Base-by-base conservation (phyloP, 2,888 invertebrate genomes). In the Acrocyrtus sp. region DNA sequence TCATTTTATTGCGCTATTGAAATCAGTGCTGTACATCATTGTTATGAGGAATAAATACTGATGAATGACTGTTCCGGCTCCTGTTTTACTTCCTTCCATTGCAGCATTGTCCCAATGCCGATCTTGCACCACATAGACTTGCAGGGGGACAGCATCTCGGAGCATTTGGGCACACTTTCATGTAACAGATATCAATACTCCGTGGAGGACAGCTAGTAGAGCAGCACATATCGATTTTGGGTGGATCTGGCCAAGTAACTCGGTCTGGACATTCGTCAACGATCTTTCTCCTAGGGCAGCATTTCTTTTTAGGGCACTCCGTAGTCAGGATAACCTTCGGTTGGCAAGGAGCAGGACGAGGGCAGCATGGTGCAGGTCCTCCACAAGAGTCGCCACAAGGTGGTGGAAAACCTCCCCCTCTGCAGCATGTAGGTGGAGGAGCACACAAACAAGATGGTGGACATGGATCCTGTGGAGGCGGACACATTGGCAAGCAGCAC, bases 171-270 rank as follows among this genome's bases (percentile, higher is more conserved):
- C 70, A 70, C 1, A 70, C 72, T 19, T 66, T 72, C 66, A 61
- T 66, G 48, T 66, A 66, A 24, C 72, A 72, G 27, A 72, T 72
- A 24, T 72, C 72, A 41, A 72, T 48, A 2, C n/a, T 60, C 41
- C 72, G 17, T 21, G 29, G 53, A n/a, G 72, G 72, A 22, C 72
- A 72, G 15, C 41, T 60, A 1, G 72, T 72, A 8, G 54, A 60
- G 29, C 72, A 72, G 24, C 72, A 72, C 66, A 66, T 66, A 60
- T 72, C 72, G 39, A 72, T 72, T 45, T 66, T 72, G 1, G 72
- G 72, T 22, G 72, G 65, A 26, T 34, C 72, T 10, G 72, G 72
- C 72, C 65, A 72, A n/a, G 72, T 60, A 8, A 66, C 29, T 53
- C 27, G 63, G 24, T 60, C 60, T 5, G 72, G 72, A 22, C 72